Evolutionary conservation across 2,113 vertebrate genomes (phyloP).

Genomic region (Glareola pratincola): DNA sequence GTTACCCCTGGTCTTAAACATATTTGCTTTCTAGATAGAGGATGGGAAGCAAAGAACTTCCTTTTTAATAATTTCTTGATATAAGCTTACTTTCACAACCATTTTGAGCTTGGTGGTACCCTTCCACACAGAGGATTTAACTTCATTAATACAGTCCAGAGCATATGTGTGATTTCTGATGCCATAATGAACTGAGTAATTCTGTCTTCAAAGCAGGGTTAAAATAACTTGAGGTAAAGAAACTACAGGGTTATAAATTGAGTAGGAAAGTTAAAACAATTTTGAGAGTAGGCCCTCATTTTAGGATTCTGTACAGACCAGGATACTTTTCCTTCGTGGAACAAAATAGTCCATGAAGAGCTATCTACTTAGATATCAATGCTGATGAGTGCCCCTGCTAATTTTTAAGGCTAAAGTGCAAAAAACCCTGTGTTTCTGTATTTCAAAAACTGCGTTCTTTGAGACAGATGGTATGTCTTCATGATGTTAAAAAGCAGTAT

Average conservation of each 20-base stretch:
- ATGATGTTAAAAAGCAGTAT: neutral
- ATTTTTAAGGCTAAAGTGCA: neutral
- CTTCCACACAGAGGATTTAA: neutral
- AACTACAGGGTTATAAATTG: neutral
- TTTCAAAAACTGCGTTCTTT: neutral
- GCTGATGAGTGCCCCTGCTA: neutral
- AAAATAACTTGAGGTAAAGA: neutral
- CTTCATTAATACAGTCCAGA: neutral
- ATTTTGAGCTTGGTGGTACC: neutral
- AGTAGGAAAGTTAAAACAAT: neutral
- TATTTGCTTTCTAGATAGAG: neutral
- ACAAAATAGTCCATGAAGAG: neutral
- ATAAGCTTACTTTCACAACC: neutral
- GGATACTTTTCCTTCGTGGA: neutral
- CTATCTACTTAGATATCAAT: neutral
- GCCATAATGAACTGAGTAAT: neutral
- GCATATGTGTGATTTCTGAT: neutral
- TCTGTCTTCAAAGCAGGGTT: neutral
- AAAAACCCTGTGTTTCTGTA: neutral
- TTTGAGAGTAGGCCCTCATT: neutral
- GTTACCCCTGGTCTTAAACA: neutral
- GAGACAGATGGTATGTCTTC: neutral
- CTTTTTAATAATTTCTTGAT: neutral
- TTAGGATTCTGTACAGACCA: neutral
- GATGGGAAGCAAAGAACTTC: neutral